phyloP scores from a whole-genome alignment of 1,140 invertebrate species.

The Hermatobates lingyangjiaoensis region DNA sequence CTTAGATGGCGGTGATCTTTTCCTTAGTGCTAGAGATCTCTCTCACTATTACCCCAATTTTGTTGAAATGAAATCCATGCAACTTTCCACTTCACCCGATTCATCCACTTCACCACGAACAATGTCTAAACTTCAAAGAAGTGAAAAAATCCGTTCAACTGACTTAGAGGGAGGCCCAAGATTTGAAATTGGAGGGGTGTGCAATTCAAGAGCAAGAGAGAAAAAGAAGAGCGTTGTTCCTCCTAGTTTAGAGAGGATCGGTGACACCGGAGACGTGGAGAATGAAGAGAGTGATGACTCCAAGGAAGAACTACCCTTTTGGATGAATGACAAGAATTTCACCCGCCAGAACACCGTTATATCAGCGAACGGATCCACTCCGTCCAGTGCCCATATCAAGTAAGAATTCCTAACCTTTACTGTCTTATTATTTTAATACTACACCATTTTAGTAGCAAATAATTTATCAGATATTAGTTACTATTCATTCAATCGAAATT shows the following conservation, averaged over 20 bases:
- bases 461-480: background rate
- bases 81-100: background rate
- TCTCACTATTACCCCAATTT: constrained; percentile 10
- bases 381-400: background rate
- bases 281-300: constrained; percentile 12
- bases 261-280: constrained; percentile 6
- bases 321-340: constrained; percentile 16
- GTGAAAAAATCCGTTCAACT: background rate
- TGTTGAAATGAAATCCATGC: constrained; percentile 10
- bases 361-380: background rate
- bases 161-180: background rate
- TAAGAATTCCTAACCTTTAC: background rate
- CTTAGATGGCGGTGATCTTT: constrained; percentile 7
- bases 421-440: background rate
- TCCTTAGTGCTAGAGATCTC: constrained; percentile 6
- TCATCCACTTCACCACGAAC: background rate
- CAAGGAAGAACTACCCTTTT: constrained; percentile 19
- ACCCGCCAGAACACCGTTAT: constrained; percentile 15
- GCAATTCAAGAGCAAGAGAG: constrained; percentile 2
- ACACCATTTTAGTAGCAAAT: too few relatives aligned
- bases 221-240: constrained; percentile 8
- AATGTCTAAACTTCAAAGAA: background rate
- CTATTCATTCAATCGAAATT: background rate
- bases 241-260: constrained; percentile 6
- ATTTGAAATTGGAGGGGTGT: constrained; percentile 12